phyloP scores from a whole-genome alignment of 53 echinoderm and acorn worm species.

The Holothuria leucospilota region DNA sequence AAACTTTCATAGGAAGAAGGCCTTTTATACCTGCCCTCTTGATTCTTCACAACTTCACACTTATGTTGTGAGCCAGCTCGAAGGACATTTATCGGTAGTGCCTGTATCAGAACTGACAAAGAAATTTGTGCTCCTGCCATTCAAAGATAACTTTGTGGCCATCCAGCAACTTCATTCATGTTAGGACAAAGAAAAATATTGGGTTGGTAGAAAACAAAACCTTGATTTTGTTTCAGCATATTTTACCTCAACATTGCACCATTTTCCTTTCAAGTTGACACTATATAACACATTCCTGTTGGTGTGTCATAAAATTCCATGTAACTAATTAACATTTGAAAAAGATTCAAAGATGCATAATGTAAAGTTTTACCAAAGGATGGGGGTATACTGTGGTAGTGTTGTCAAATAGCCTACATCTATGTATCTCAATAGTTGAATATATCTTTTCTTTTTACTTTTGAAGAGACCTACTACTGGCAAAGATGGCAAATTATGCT shows the following conservation, averaged over 20 bases:
- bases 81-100: background rate
- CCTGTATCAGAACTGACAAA: background rate
- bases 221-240: too few relatives aligned
- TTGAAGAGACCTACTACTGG: background rate
- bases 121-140: background rate
- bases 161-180: background rate
- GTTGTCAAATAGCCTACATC: too few relatives aligned
- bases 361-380: too few relatives aligned
- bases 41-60: background rate
- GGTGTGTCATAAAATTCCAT: too few relatives aligned
- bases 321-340: too few relatives aligned
- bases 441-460: background rate
- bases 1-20: background rate
- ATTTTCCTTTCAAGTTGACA: too few relatives aligned
- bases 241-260: too few relatives aligned
- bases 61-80: background rate
- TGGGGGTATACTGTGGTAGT: too few relatives aligned
- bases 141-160: conserved; percentile 5
- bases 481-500: background rate
- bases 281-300: too few relatives aligned
- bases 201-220: too few relatives aligned
- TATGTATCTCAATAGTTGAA: background rate
- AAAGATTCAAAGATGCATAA: too few relatives aligned
- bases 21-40: background rate
- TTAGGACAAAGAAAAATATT: too few relatives aligned